Base-by-base conservation (phyloP, 2,888 invertebrate species). In the Laspeyria flexula region DNA sequence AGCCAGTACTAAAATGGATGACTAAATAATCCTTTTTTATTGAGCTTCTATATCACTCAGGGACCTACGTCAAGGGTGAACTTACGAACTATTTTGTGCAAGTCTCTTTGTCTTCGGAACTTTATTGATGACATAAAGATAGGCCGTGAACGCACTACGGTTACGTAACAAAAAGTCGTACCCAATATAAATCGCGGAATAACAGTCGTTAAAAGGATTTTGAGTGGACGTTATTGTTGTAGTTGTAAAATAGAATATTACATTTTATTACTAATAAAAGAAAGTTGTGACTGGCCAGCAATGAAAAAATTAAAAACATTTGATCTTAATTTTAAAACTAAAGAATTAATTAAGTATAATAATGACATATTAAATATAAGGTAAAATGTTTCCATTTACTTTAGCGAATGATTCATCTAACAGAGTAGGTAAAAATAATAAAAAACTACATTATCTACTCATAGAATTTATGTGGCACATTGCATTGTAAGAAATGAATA, bases 111-210 rank as follows among this genome's bases (percentile, higher is more conserved):
- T 58, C 58, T 55, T 35, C 38, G 21, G 31, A 55, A 54, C 55
- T 52, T 58, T 65, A 64, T 55, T 61, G 65, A 61, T 55, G 58
- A 54, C 53, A 65, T 53, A 55, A 55, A 50, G 41, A 51, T 52
- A 54, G 42, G 51, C 38, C 31, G 43, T 12, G 50, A 21, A 46
- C 35, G 15, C 39, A 46, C 34, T 48, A 27, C 23, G 41, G 30
- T 30, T 43, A 39, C 34, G 34, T 40, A 43, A 49, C 43, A 35
- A 35, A 40, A 40, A 34, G 23, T 29, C 34, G 30, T 35, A 29
- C 12, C 11, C 12, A 16, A 41, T 16, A 37, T 48, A 48, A 42
- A 51, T 45, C 41, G 45, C 31, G n/a, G 37, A 45, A 45, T 41
- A 44, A 45, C 30, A 45, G 44, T 11, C 44, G 37, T 45, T 45